phyloP scores from a whole-genome alignment of 2,888 invertebrate genomes.

The Steinernema hermaphroditum region DNA sequence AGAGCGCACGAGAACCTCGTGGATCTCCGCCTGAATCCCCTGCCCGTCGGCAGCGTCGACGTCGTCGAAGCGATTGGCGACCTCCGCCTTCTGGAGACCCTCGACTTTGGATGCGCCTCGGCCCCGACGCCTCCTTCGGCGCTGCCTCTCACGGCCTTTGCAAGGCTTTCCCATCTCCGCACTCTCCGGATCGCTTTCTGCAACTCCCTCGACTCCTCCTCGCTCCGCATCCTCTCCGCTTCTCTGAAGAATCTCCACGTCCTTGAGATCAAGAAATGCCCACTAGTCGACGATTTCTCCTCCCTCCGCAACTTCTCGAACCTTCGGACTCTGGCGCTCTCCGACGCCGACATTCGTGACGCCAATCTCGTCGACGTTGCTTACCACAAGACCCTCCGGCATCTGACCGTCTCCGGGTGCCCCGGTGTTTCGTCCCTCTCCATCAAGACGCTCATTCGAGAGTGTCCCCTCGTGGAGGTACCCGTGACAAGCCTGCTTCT shows the following conservation, averaged over 20 bases:
- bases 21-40: neutral
- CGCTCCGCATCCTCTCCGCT: conserved; percentile 28
- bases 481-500: neutral
- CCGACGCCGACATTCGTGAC: conserved; percentile 40
- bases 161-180: conserved; percentile 8
- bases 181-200: neutral
- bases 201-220: conserved; percentile 6
- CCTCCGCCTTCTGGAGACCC: conserved; percentile 13
- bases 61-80: conserved; percentile 33
- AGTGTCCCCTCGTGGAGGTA: conserved; percentile 36
- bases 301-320: conserved; percentile 14
- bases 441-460: conserved; percentile 20
- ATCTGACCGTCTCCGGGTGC: conserved; percentile 32
- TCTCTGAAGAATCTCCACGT: conserved; percentile 33
- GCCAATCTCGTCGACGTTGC: conserved; percentile 37
- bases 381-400: conserved; percentile 21
- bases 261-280: conserved; percentile 35
- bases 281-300: conserved; percentile 34
- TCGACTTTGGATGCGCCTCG: conserved; percentile 26
- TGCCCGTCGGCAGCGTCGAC: neutral
- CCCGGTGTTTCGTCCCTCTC: conserved; percentile 31
- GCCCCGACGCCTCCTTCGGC: neutral
- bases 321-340: conserved; percentile 32
- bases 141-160: conserved; percentile 32
- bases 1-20: conserved; percentile 31